Base-by-base conservation (phyloP, 1,140 invertebrate genomes). In the Drosophila kikkawai region DNA sequence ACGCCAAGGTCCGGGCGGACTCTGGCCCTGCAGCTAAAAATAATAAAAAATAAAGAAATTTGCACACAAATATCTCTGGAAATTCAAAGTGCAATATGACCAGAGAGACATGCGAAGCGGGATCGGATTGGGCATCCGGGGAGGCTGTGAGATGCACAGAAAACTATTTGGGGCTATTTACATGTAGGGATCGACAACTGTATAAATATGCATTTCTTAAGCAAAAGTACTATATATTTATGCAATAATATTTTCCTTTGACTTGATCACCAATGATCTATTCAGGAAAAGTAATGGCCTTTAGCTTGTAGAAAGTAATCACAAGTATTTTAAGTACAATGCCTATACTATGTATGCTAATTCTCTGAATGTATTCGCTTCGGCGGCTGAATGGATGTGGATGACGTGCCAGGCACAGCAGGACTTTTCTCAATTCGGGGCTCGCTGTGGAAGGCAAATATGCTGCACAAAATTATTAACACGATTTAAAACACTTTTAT, bases 401-500 rank as follows among this genome's bases (percentile, higher is more conserved):
- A 81, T 79, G 80, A 83, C 84, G 86, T 88, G 84, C 85, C 80
- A 74, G 78, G 65, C 85, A 84, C 85, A 88, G 84, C 84, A 88
- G 84, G 84, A 90, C 69, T 90, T 80, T 90, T 81, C 69, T 75
- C 84, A 85, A 90, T 84, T 87, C 84, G 59, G 66, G 71, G 42
- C 67, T 84, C 76, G 68, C 61, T 60, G 70, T 74, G 50, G 68
- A 76, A 58, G 79, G 82, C 82, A 82, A 86, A 85, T 56, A 56
- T 69, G 84, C 84, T 79, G 81, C 81, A 88, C 75, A 91, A 91
- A 91, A 91, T 91, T 91, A 91, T 91, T 91, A 91, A 91, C 88
- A 91, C 86, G 90, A 91, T 91, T 91, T 91, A 91, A 91, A 88
- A 91, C 88, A 91, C 88, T 91, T 91, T 91, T 91, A 91, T 91